These are phyloP conservation scores for Tychaedon coryphoeus DNA, from an alignment of 2,113 vertebrate species.

Conservation along the genomic window DNA sequence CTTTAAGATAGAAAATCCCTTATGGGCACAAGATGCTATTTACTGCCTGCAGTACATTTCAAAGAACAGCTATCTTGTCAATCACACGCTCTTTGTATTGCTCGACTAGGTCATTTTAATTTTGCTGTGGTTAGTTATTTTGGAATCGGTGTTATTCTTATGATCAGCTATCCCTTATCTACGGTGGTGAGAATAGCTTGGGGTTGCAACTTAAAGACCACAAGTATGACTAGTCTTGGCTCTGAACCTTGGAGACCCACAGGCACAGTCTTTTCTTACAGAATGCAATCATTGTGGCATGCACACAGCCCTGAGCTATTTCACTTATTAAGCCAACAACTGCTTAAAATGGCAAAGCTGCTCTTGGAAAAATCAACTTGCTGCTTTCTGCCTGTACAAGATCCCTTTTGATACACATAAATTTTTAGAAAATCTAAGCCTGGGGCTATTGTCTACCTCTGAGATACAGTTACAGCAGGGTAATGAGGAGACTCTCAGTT, in stretches of 20 bases:
- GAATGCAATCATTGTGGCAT: constrained; percentile 66
- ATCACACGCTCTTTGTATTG: constrained; percentile 19
- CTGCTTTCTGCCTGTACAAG: constrained; percentile 63
- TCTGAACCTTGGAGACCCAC: constrained; percentile 33
- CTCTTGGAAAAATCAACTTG: constrained; percentile 59
- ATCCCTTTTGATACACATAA: constrained; percentile 52
- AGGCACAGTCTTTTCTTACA: constrained; percentile 48
- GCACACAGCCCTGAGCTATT: constrained; percentile 54
- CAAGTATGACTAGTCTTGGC: constrained; percentile 61
- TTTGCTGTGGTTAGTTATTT: constrained; percentile 50
- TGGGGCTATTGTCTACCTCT: constrained; percentile 15
- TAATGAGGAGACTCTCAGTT: not conserved
- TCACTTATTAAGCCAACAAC: constrained; percentile 64
- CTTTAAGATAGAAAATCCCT: constrained; percentile 45
- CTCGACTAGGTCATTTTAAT: constrained; percentile 39
- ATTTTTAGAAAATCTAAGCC: constrained; percentile 48
- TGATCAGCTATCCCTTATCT: constrained; percentile 56
- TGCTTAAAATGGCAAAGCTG: constrained; percentile 62
- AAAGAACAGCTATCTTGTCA: constrained; percentile 62
- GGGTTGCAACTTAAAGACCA: constrained; percentile 38
- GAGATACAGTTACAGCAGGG: constrained; percentile 17
- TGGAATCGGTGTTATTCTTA: constrained; percentile 25
- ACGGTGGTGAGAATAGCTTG: constrained; percentile 1
- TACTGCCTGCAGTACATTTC: constrained; percentile 20
- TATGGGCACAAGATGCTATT: constrained; percentile 32